Base-by-base conservation (phyloP, 2,888 invertebrate genomes). In the Biston betularia region DNA sequence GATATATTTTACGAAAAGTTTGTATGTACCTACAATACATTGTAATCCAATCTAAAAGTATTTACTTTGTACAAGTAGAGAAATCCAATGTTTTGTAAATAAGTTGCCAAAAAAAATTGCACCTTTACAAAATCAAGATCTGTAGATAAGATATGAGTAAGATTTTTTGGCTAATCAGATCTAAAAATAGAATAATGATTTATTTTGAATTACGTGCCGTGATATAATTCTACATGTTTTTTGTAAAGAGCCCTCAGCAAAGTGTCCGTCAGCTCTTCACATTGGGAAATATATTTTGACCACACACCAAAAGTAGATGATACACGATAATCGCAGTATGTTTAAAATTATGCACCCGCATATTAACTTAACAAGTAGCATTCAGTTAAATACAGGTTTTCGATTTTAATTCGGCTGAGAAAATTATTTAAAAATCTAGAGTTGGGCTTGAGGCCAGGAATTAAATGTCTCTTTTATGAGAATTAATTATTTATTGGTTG, bases 341-440 rank as follows among this genome's bases (percentile, higher is more conserved):
- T 73, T 71, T 63, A 71, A 68, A 65, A 71, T 69, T 55, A 69
- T 70, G 70, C 60, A 71, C 74, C 58, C 66, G 60, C 69, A 71
- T 71, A 71, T 73, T 73, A 74, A 69, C 46, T 71, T 66, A 69
- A 72, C 65, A 72, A 69, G 69, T 69, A 69, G 61, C 71, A 72
- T 68, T 70, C 64, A 72, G 64, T 54, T 71, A 72, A 72, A 74
- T 70, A 68, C 72, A 62, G 74, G 72, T 72, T 70, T 56, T 12
- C 62, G 58, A 68, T 49, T 58, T 57, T 66, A 68, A 71, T 65
- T 65, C 44, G 34, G 64, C 59, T 44, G 57, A 54, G 38, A 69
- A 70, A 70, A 68, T 74, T 69, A 70, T 67, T 71, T 66, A 59
- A 61, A 63, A 67, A 69, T 52, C 62, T 67, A 59, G 62, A 67